Evolutionary conservation across 1,140 invertebrate species (phyloP).

Genomic region (Bombus superbus): DNA sequence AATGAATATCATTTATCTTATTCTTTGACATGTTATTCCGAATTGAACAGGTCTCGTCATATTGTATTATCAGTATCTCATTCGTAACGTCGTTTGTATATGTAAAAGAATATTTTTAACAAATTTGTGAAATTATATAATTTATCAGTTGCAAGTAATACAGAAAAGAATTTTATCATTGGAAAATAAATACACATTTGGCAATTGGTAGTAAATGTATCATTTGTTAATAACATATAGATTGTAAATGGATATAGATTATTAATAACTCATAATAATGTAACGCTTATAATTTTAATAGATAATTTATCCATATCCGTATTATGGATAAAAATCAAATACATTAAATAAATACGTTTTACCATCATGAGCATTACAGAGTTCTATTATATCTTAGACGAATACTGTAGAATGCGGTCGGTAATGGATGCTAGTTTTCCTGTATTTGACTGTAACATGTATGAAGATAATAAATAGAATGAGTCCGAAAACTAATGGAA

Average conservation of each 20-base stretch:
- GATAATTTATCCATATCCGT: not conserved
- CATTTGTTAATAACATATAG: not conserved
- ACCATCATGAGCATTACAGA: not conserved
- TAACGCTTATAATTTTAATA: not conserved
- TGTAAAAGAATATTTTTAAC: not conserved
- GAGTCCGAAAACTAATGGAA: no score
- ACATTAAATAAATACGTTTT: not conserved
- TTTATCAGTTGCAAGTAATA: not conserved
- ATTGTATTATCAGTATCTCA: not conserved
- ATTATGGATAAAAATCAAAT: no score
- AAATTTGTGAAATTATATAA: not conserved
- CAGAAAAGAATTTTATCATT: not conserved
- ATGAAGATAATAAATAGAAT: no score
- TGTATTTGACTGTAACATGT: no score
- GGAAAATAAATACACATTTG: not conserved
- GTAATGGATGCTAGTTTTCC: not conserved
- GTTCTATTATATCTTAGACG: not conserved
- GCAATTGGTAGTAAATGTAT: not conserved
- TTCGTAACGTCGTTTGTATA: no score
- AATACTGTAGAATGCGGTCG: not conserved
- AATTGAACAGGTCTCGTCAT: not conserved
- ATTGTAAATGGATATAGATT: not conserved
- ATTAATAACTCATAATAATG: not conserved
- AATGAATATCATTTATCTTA: no score
- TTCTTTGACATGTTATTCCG: not conserved